Evolutionary conservation across 2,888 invertebrate genomes (phyloP), one percentile per base, ranked within the genome.

Genomic region (Imbricaverruca yamaguchii): DNA sequence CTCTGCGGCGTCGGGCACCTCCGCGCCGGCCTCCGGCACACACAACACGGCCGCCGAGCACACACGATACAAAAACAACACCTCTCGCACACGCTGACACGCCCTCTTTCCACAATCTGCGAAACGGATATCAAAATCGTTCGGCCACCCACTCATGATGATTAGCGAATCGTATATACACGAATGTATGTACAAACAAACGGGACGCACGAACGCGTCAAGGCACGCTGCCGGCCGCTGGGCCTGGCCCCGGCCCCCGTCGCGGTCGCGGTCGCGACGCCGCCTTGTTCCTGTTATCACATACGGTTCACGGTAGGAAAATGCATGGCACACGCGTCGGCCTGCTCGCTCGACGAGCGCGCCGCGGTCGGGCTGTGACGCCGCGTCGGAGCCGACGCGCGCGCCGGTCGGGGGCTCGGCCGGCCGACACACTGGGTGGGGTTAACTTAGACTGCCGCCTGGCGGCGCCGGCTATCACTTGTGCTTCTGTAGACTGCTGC

Each of bases 401-500:
- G 39, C 39, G 39, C 39, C 39, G 39, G 39, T 39, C 39, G 39
- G 39, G 39, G 39, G 39, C 69, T 39, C 39, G 39, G 65, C 65
- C 65, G 65, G 65, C n/a, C 65, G n/a, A 10, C 9, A n/a, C n/a
- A 65, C 67, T 23, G 25, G 67, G 67, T 67, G 67, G 67, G 67
- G 25, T 67, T n/a, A 25, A 25, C 67, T n/a, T 25, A 13, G 25
- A 13, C 39, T 11, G 77, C 77, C 77, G 55, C 55, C 55, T 39
- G 23, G 78, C 78, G 78, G 78, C 78, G 12, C 11, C 0, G 57
- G 56, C 25, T n/a, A 57, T 78, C 78, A 78, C 78, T 78, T 78
- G 78, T 78, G 78, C 57, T 78, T 78, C 57, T n/a, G 78, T 12
- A 57, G 57, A 25, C 78, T 78, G 78, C 56, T 57, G 15, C 78